Conservation (phyloP, 2,113 vertebrate genomes). For the Oreotrochilus melanogaster region DNA sequence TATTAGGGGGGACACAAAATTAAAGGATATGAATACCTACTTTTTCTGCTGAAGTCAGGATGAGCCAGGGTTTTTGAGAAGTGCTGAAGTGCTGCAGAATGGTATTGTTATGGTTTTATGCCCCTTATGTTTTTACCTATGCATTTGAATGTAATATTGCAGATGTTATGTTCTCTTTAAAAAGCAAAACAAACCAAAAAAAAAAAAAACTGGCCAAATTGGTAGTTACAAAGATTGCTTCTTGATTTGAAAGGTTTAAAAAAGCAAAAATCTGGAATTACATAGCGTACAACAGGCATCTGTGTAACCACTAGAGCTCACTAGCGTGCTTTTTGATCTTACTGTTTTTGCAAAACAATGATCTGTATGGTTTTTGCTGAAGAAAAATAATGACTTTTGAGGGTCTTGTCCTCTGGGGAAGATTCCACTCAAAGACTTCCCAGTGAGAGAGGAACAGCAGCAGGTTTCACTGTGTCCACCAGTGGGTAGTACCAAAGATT, state of each 20-base stretch:
- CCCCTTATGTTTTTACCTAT: background rate
- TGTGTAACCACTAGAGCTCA: constrained; percentile 19
- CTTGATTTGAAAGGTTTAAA: background rate
- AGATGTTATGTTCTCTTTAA: background rate
- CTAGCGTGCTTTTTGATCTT: background rate
- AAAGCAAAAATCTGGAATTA: background rate
- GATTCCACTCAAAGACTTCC: background rate
- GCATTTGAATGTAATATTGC: background rate
- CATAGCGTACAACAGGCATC: background rate
- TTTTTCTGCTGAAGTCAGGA: background rate
- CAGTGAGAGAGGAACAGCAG: background rate
- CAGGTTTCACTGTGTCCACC: background rate
- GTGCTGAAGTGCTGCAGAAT: background rate
- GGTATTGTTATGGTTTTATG: background rate
- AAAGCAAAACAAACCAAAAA: background rate
- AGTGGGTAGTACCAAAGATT: background rate
- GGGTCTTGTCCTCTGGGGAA: background rate
- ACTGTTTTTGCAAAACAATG: background rate
- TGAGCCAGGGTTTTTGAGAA: background rate
- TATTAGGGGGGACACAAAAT: background rate
- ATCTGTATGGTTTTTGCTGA: too few relatives aligned
- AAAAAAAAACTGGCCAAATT: background rate
- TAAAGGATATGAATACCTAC: background rate
- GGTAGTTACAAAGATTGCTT: background rate
- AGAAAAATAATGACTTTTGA: background rate